Evolutionary conservation across 2,797 vertebrate genomes (phyloP), one percentile per base, ranked within the genome.

Genomic region (Sebastes nivosus): DNA sequence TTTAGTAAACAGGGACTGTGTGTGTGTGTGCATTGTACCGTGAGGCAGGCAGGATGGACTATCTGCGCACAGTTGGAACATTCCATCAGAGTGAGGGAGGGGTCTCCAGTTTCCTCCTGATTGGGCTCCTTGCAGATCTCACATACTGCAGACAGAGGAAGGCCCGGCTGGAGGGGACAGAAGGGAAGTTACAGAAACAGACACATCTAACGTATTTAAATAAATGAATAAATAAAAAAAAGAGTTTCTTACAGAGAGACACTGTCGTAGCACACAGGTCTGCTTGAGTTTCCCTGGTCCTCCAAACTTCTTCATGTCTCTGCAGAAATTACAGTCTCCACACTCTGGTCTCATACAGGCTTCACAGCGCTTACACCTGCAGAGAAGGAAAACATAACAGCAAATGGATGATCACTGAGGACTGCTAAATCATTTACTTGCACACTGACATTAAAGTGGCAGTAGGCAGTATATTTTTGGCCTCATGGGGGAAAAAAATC

Each of bases 21-120:
- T n/a, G 61, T 24, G 32, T 25, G 34, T 67, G 29, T 1, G 11
- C 14, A 27, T 3, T 20, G 11, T 80, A 88, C 99, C 96, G 97
- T 97, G 73, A 99, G 94, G 90, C 99, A 99, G 88, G 96, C 96
- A 4, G 99, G 99, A 87, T 99, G 99, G 76, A 98, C 97, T 0
- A 99, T 99, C 94, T 99, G 97, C 0, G 98, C 98, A 93, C 99
- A 99, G 92, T 98, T 97, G 88, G 98, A 99, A 86, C 99, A 99
- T 78, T 99, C 99, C 99, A 99, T 99, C 36, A 99, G 96, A 30
- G 96, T 97, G 84, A 96, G 96, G 68, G 97, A 95, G 25, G 97
- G 96, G 86, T 97, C 97, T 77, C 0, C 97, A 88, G 88, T 97
- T 94, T 91, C 97, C 50, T 97, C 96, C 92, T 98, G 98, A 93